Base-by-base conservation (phyloP, 2,888 invertebrate genomes). In the Campaea margaritaria region DNA sequence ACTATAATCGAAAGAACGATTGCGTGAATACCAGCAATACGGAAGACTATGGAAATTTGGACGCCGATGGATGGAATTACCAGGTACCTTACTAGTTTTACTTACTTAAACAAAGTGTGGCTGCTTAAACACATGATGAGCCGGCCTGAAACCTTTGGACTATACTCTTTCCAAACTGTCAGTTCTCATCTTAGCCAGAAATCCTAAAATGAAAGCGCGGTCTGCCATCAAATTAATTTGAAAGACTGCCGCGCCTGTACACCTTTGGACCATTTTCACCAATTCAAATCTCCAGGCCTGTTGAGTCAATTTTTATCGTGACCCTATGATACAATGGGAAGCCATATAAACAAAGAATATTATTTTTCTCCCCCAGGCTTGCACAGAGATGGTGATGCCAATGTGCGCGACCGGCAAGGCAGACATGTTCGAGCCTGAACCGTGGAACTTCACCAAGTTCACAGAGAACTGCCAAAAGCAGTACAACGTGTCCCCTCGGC, bases 301-400 rank as follows among this genome's bases (percentile, higher is more conserved):
- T 5, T 21, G 21, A 21, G 21, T 5, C 21, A 21, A 21, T 21
- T 21, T 21, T 2, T 21, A 21, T 21, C 21, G 21, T 21, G 21
- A 21, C 5, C 5, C 8, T 34, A 31, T 31, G 10, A 31, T 31
- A 31, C 31, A 9, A 31, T n/a, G n/a, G 31, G 31, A 3, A 10
- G 8, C 21, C n/a, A n/a, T n/a, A n/a, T n/a, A n/a, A n/a, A 31
- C 10, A 7, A 9, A 31, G 31, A 31, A 31, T 31, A 31, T 36
- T 2, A 5, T 11, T 49, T n/a, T 10, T 50, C 21, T 11, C 44
- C 56, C 70, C 0, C 91, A 98, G 96, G 94, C 96, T 0, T 99
- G 99, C 80, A 98, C 98, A 21, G 99, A 99, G 87, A 98, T 99
- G 96, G 96, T 98, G 61, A 98, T 99, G 97, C 99, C 99, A 0